phyloP scores from a whole-genome alignment of 2,797 vertebrate genomes.

The Pseudochirops corinnae region DNA sequence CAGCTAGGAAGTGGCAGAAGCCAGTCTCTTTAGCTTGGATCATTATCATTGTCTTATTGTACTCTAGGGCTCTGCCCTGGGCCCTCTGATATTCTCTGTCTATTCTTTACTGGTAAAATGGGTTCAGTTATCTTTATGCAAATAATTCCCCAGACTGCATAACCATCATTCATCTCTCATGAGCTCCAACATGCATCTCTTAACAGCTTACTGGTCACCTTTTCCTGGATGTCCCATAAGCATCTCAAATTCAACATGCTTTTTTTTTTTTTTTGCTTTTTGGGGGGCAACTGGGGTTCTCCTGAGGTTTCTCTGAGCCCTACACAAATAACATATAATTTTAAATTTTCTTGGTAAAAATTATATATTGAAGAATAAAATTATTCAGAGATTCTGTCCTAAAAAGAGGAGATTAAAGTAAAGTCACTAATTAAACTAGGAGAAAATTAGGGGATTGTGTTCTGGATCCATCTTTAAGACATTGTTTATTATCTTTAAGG shows the following conservation, averaged over 20 bases:
- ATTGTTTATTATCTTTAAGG: too few relatives aligned
- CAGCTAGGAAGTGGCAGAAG: not conserved
- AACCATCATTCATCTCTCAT: not conserved
- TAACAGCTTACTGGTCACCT: not conserved
- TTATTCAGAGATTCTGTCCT: not conserved
- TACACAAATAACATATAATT: not conserved
- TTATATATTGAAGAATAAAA: not conserved
- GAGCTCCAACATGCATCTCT: not conserved
- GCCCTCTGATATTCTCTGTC: not conserved
- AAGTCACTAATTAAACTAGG: not conserved
- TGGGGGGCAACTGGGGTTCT: not conserved
- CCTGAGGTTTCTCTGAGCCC: not conserved
- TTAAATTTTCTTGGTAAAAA: not conserved
- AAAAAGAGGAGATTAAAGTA: not conserved
- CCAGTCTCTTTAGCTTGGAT: not conserved
- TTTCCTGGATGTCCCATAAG: not conserved
- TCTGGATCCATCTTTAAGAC: not conserved
- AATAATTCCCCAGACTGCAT: not conserved
- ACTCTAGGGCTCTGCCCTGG: not conserved
- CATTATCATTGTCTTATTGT: not conserved
- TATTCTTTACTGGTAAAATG: not conserved
- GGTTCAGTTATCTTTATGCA: not conserved
- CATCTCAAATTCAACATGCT: not conserved
- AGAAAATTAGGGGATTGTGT: not conserved
- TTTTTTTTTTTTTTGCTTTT: not conserved